phyloP scores from a whole-genome alignment of 1,140 invertebrate genomes.

The Drosophila lini region DNA sequence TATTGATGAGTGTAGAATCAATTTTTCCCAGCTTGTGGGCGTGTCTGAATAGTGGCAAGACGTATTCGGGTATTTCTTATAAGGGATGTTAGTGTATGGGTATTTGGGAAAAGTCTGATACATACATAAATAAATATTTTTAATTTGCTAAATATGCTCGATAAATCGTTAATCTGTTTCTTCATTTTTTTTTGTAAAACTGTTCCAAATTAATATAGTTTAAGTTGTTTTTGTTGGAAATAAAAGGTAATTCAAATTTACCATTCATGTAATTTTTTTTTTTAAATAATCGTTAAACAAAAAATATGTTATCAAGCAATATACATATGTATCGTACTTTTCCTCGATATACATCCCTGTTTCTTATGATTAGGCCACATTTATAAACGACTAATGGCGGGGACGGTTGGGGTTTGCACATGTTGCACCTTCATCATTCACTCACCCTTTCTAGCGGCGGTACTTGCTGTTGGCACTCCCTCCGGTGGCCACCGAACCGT shows the following conservation, averaged over 20 bases:
- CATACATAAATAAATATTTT: not conserved
- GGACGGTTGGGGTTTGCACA: conserved; percentile 8
- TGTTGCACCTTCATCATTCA: conserved; percentile 24
- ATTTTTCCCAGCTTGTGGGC: not conserved
- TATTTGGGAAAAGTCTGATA: not conserved
- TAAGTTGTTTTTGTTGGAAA: not conserved
- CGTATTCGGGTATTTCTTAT: conserved; percentile 50
- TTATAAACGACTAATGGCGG: conserved; percentile 38
- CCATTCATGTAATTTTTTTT: too few species aligned
- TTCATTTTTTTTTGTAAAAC: too few species aligned
- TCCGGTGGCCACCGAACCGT: conserved; percentile 66
- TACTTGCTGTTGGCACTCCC: conserved; percentile 75
- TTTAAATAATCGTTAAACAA: not conserved
- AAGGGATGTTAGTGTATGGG: not conserved
- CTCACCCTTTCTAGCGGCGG: conserved; percentile 68
- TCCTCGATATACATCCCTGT: not conserved
- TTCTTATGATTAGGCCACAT: conserved; percentile 25
- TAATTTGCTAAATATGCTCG: not conserved
- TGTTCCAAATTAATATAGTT: too few species aligned
- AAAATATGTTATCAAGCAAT: not conserved
- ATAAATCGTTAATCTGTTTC: not conserved
- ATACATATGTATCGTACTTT: not conserved
- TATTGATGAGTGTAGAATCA: not conserved
- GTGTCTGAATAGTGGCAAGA: conserved; percentile 11
- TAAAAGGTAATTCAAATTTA: not conserved